These are phyloP conservation scores for Cyclura pinguis DNA, from an alignment of 2,797 vertebrate species.

Conservation along the genomic window DNA sequence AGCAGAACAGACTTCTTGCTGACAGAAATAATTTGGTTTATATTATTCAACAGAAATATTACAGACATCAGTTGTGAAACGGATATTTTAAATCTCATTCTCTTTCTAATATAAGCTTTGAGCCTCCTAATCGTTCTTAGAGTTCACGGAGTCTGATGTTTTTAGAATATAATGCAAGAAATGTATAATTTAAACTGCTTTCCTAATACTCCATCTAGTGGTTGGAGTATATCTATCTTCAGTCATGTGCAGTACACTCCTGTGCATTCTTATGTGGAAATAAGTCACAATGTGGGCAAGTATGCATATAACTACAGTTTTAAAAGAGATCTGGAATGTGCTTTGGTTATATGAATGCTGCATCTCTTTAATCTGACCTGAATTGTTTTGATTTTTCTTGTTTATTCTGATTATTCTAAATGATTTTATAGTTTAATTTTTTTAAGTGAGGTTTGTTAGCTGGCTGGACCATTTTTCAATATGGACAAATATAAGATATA, in stretches of 20 bases:
- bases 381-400: too few relatives aligned
- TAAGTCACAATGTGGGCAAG: neutral
- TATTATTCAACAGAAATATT: neutral
- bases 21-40: neutral
- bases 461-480: too few relatives aligned
- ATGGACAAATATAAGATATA: too few relatives aligned
- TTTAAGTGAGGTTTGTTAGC: too few relatives aligned
- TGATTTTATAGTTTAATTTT: too few relatives aligned
- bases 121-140: neutral
- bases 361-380: too few relatives aligned
- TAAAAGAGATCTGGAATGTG: neutral
- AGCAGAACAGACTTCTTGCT: neutral
- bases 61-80: neutral
- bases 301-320: neutral
- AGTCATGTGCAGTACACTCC: neutral
- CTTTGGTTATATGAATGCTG: neutral
- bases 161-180: neutral
- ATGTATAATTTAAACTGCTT: neutral
- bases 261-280: neutral
- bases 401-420: too few relatives aligned
- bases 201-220: constrained; percentile 40
- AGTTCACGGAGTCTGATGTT: neutral
- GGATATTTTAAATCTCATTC: neutral
- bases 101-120: neutral
- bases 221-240: neutral